Evolutionary conservation across 2,113 vertebrate genomes (phyloP), one percentile per base, ranked within the genome.

Genomic region (Pogonocichla stellata): DNA sequence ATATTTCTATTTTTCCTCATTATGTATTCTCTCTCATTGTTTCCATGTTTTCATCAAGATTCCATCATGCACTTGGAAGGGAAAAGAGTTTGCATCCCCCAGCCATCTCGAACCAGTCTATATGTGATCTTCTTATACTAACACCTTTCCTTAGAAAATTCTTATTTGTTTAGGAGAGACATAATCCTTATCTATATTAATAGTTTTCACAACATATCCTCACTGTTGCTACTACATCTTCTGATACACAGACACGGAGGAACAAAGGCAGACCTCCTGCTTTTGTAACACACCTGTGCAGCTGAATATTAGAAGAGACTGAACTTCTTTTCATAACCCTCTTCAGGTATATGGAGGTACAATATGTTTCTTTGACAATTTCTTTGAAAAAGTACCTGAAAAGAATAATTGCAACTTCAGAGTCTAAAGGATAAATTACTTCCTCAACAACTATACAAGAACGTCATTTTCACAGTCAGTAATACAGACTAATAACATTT

Each of bases 311-410:
- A 90, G 78, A 56, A 73, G 70, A 54, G 28, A 72, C 10, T 8
- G 20, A 77, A 38, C 12, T 38, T 74, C 42, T 50, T 75, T 57
- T 31, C 48, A 36, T 9, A 71, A 31, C 19, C 36, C 8, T 75
- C 19, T 34, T 38, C 48, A 62, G 0, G 0, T 38, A 51, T 3
- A 18, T 0, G 72, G n/a, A 71, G 17, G 12, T 48, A 84, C 28
- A 62, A 12, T 8, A 19, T 1, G 2, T 42, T 85, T 36, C 82
- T 53, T 74, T 29, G 50, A 77, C 86, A 66, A 80, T 12, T 11
- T 50, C 14, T 40, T 71, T 72, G 16, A 40, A 80, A 64, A 92
- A 38, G 26, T 33, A 91, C 14, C 43, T 25, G 29, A 31, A 34
- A 53, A 61, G 28, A 79, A 33, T 10, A 57, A 71, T 72, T 89